phyloP scores from a whole-genome alignment of 1,140 invertebrate species.

The Notospermus geniculatus region DNA sequence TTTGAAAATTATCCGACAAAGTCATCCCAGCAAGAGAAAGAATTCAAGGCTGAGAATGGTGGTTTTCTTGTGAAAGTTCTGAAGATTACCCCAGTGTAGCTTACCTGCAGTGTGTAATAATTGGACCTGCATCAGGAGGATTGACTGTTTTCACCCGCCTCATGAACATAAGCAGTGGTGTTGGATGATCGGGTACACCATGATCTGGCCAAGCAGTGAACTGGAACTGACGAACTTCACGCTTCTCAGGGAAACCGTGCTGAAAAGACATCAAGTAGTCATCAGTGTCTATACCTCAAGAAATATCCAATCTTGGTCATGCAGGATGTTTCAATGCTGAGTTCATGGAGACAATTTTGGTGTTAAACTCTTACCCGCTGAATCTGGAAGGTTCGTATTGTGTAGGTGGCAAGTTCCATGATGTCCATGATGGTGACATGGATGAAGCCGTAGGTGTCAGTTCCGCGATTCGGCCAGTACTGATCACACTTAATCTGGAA shows the following conservation, averaged over 20 bases:
- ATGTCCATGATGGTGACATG: constrained; percentile 80
- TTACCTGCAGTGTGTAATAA: constrained; percentile 92
- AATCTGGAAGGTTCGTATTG: constrained; percentile 93
- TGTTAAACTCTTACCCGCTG: constrained; percentile 58
- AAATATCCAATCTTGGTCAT: too few relatives aligned
- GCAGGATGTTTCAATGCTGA: too few relatives aligned
- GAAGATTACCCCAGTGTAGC: too few relatives aligned
- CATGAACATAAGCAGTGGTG: constrained; percentile 96
- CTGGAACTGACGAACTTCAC: constrained; percentile 97
- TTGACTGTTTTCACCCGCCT: constrained; percentile 82
- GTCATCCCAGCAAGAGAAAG: too few relatives aligned
- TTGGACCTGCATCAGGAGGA: constrained; percentile 82
- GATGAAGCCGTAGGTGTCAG: constrained; percentile 93
- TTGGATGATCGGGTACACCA: constrained; percentile 96
- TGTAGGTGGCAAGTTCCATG: constrained; percentile 95
- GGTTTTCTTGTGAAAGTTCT: too few relatives aligned
- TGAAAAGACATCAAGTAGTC: constrained; percentile 20
- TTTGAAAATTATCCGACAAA: too few relatives aligned
- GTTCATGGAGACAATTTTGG: too few relatives aligned
- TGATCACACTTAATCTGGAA: constrained; percentile 76
- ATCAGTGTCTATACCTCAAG: too few relatives aligned
- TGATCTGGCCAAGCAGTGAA: constrained; percentile 99
- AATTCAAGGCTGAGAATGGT: too few relatives aligned
- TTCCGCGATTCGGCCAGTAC: constrained; percentile 92
- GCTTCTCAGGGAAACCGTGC: constrained; percentile 58